Evolutionary conservation across 1,140 invertebrate species (phyloP).

Genomic region (Pogonomyrmex californicus): DNA sequence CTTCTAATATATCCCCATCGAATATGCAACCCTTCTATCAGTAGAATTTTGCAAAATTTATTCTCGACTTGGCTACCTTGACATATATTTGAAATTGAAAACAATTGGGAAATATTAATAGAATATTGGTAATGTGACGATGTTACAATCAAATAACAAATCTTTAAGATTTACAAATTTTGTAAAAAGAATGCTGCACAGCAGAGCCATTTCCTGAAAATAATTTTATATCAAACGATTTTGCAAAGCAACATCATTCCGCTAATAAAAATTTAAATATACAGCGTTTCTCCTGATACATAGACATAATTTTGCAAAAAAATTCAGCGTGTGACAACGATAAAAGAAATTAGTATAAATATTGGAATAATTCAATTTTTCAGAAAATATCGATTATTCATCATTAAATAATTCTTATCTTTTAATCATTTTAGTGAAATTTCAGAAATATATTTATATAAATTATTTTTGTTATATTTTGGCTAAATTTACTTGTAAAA

Average conservation of each 20-base stretch:
- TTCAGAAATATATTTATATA: background rate
- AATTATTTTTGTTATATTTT: background rate
- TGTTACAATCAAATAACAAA: background rate
- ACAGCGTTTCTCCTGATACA: background rate
- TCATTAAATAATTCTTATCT: background rate
- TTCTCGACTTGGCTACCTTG: background rate
- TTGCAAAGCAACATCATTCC: background rate
- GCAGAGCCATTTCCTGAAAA: background rate
- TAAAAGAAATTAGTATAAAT: background rate
- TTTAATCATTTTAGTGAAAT: background rate
- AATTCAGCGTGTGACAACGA: background rate
- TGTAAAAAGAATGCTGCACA: background rate
- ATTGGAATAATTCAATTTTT: no score
- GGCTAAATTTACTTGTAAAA: background rate
- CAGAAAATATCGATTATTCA: background rate
- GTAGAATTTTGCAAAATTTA: conserved; percentile 11
- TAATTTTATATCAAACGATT: background rate
- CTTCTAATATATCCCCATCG: background rate
- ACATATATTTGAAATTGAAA: conserved; percentile 5
- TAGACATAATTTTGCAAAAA: background rate
- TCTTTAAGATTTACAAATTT: background rate
- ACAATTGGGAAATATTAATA: background rate
- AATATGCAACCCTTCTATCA: background rate
- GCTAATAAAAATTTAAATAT: background rate
- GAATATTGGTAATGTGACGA: no score